Conservation (phyloP, 2,888 invertebrate genomes). For the Hirtodrosophila trivittata region DNA sequence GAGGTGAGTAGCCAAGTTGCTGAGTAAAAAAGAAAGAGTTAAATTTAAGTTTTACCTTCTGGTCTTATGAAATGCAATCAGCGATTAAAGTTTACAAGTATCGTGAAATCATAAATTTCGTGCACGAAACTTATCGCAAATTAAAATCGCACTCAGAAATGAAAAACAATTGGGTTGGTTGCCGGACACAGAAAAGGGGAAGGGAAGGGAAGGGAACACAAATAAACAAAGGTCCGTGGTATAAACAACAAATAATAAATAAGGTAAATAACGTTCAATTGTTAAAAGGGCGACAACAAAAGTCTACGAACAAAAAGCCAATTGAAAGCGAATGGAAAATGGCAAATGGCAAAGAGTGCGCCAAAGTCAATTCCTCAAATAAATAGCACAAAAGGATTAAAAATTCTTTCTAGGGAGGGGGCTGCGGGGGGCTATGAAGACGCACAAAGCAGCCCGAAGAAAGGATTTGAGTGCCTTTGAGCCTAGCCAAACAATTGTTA, state of each 20-base stretch:
- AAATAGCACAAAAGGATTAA: conserved; percentile 69
- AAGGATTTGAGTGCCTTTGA: conserved; percentile 39
- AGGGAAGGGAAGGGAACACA: neutral
- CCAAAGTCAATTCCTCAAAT: conserved; percentile 68
- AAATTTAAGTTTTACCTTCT: conserved; percentile 1
- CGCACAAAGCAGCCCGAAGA: conserved; percentile 19
- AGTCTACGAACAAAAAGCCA: conserved; percentile 53
- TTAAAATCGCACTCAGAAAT: conserved; percentile 54
- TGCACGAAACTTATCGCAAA: conserved; percentile 62
- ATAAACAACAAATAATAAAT: conserved; percentile 63
- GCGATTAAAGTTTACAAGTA: conserved; percentile 62
- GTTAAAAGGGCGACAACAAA: conserved; percentile 41
- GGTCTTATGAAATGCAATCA: conserved; percentile 35
- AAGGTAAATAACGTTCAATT: conserved; percentile 67
- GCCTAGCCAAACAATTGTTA: conserved; percentile 50
- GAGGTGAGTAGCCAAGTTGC: conserved; percentile 86
- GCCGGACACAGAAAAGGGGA: neutral
- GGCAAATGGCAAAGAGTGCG: conserved; percentile 23
- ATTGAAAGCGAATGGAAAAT: conserved; percentile 51
- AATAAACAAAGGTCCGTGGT: conserved; percentile 44
- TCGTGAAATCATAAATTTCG: conserved; percentile 60
- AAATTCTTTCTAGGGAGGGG: conserved; percentile 24
- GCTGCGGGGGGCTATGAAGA: neutral
- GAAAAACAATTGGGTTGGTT: conserved; percentile 27
- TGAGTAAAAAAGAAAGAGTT: neutral